These are phyloP conservation scores for Nomada ruficornis DNA, from an alignment of 2,888 invertebrate genomes.

Conservation along the genomic window DNA sequence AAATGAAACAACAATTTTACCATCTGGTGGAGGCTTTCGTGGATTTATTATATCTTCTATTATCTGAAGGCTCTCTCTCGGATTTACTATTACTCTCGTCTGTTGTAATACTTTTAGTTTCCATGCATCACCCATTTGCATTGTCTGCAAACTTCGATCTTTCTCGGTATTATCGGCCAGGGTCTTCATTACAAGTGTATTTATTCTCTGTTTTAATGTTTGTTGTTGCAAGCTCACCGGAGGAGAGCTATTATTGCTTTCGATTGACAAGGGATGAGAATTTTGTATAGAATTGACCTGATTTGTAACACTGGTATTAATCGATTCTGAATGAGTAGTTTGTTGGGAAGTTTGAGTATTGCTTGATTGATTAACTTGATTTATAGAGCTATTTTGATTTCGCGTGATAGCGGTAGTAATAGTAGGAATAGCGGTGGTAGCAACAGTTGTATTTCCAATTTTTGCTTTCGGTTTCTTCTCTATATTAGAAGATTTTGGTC, in stretches of 20 bases:
- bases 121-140: slow-evolving; percentile 89
- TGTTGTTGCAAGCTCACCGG: slow-evolving; percentile 85
- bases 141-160: slow-evolving; percentile 84
- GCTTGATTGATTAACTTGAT: slow-evolving; percentile 39
- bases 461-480: slow-evolving; percentile 64
- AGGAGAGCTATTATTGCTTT: slow-evolving; percentile 77
- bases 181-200: slow-evolving; percentile 94
- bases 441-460: slow-evolving; percentile 14
- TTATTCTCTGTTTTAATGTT: slow-evolving; percentile 94
- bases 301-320: slow-evolving; percentile 30
- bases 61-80: slow-evolving; percentile 91
- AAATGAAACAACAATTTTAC: slow-evolving; percentile 89
- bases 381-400: slow-evolving; percentile 54
- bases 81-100: slow-evolving; percentile 92
- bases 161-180: slow-evolving; percentile 93
- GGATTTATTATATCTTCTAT: slow-evolving; percentile 90
- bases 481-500: slow-evolving; percentile 86
- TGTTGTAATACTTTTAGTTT: slow-evolving; percentile 92
- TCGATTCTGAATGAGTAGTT: slow-evolving; percentile 32
- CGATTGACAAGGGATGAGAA: slow-evolving; percentile 69
- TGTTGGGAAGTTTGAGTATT: slow-evolving; percentile 45
- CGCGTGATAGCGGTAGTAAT: slow-evolving; percentile 17
- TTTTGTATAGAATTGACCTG: slow-evolving; percentile 70
- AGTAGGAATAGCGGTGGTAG: no score
- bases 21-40: slow-evolving; percentile 74